These are phyloP conservation scores for Pseudomyrmex cubaensis DNA, from an alignment of 1,140 invertebrate genomes.

Conservation along the genomic window DNA sequence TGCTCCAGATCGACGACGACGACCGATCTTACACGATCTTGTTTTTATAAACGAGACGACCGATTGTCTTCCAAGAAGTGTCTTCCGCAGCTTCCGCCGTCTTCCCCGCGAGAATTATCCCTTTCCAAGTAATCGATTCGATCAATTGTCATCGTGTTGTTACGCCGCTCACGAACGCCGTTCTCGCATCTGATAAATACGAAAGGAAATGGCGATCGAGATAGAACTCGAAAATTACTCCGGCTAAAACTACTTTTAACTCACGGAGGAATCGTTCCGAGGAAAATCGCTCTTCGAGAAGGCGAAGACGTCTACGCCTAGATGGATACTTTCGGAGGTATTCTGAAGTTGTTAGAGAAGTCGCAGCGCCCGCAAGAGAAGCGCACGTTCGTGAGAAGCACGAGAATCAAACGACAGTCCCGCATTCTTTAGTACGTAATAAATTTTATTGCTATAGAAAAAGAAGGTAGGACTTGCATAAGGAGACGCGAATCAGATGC, in stretches of 20 bases:
- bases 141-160: not conserved
- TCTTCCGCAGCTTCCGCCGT: slow-evolving; percentile 33
- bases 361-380: not conserved
- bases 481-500: not conserved
- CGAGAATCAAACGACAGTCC: no score
- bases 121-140: not conserved
- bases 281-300: not conserved
- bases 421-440: no score
- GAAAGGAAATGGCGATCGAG: not conserved
- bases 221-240: not conserved
- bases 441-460: no score
- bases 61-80: slow-evolving; percentile 44
- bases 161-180: not conserved
- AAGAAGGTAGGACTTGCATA: no score
- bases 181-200: slow-evolving; percentile 5
- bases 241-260: not conserved
- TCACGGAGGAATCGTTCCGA: not conserved
- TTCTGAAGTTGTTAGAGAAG: not conserved
- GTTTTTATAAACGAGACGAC: slow-evolving; percentile 19
- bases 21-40: slow-evolving; percentile 17
- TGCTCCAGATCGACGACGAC: slow-evolving; percentile 36
- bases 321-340: not conserved
- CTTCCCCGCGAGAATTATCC: slow-evolving; percentile 28
- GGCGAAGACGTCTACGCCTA: not conserved
- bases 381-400: no score